Percentiles rank a stretch among this genome's conserved stretches.
Conservation (phyloP, 1,140 invertebrate genomes). For the Formica exsecta region DNA sequence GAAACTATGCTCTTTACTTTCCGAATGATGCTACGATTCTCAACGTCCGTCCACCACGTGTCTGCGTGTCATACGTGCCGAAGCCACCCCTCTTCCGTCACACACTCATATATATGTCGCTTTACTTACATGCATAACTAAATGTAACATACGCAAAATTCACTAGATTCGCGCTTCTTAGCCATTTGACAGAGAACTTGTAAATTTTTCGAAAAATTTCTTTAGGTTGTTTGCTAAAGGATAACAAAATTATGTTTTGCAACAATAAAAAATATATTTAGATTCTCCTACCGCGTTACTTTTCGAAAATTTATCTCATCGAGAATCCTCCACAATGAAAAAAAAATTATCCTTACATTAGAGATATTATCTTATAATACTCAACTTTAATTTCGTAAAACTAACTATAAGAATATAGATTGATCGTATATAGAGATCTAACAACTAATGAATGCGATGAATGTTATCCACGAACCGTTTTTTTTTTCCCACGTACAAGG, state of each 20-base stretch:
- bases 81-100: neutral
- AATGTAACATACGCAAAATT: neutral
- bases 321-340: too few species aligned
- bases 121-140: neutral
- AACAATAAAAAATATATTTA: constrained; percentile 27
- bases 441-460: neutral
- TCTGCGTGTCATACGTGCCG: constrained; percentile 48
- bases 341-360: neutral
- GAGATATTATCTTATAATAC: neutral
- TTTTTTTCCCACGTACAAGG: neutral
- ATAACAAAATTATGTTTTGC: neutral
- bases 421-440: neutral
- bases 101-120: neutral
- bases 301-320: neutral
- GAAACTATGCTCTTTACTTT: neutral
- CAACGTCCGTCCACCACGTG: constrained; percentile 65
- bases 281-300: neutral
- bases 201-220: neutral
- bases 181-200: neutral
- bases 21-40: neutral
- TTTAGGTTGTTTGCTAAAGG: neutral
- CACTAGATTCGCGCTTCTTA: neutral
- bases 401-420: neutral
- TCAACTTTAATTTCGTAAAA: neutral
- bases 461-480: neutral